A percentile compares a stretch with the other conserved stretches of the same genome.
These are phyloP conservation scores for Scaptomyza flava DNA, from an alignment of 2,888 invertebrate species.

Conservation along the genomic window DNA sequence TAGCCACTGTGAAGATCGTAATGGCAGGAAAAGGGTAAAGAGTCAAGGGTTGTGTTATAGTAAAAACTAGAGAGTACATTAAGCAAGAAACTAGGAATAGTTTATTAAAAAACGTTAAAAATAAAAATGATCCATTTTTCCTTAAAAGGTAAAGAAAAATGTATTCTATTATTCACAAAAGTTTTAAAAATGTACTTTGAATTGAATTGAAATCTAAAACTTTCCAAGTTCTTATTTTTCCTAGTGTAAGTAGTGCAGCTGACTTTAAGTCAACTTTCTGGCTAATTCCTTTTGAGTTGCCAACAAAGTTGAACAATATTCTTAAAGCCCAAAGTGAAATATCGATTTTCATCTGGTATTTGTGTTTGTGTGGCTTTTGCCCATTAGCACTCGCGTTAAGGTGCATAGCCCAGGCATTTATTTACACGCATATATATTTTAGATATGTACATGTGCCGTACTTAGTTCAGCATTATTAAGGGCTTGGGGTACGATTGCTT, in stretches of 20 bases:
- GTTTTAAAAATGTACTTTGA: too few relatives aligned
- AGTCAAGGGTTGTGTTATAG: not conserved
- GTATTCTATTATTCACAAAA: too few relatives aligned
- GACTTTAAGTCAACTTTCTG: constrained; percentile 17
- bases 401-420: constrained; percentile 31
- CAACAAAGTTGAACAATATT: constrained; percentile 40
- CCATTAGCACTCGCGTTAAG: constrained; percentile 56
- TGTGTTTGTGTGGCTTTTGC: constrained; percentile 14
- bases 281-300: constrained; percentile 22
- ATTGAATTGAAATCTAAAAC: too few relatives aligned
- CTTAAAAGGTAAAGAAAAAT: too few relatives aligned
- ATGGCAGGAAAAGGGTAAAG: not conserved
- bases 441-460: constrained; percentile 5
- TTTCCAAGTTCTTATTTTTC: not conserved
- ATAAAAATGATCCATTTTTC: too few relatives aligned
- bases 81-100: not conserved
- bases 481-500: constrained; percentile 44
- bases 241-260: not conserved
- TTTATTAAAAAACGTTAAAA: too few relatives aligned
- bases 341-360: constrained; percentile 62
- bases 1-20: not conserved
- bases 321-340: constrained; percentile 52
- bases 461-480: constrained; percentile 20
- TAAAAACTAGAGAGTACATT: not conserved
- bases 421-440: constrained; percentile 25